Evolutionary conservation across 2,888 invertebrate genomes (phyloP), one percentile per base, ranked within the genome.

Genomic region (Mesorhabditis spiculigera): DNA sequence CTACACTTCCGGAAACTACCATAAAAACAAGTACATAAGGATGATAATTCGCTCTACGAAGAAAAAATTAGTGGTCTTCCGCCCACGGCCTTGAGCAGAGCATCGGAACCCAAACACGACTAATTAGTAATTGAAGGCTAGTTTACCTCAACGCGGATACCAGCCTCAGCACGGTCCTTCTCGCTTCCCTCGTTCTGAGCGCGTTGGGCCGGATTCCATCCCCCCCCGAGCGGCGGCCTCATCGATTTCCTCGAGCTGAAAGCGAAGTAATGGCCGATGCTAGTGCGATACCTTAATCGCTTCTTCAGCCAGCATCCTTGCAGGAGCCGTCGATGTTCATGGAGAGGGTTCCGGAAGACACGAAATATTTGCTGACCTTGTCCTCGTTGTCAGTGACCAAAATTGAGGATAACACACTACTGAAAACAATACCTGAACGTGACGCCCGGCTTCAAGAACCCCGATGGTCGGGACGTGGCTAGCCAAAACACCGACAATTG

Each of bases 381-480:
- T 85, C 84, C 8, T 50, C 58, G 10, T 13, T 50, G 58, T 50
- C 58, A 50, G 58, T 50, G n/a, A 50, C 58, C 58, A 2, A 50
- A 50, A 6, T 6, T 4, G 8, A 71, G 43, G 13, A 63, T 62
- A 70, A 70, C 42, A 42, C 66, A 83, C 83, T 83, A 42, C 84
- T 82, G 10, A 69, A 65, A 50, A 81, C 78, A 66, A 79, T 81
- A 85, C 83, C 43, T 78, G 71, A 64, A 85, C 81, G n/a, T n/a
- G 61, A 85, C 81, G 70, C 85, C 85, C 66, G 85, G 85, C 78
- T 85, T 85, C 58, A 85, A n/a, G 73, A 63, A 84, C 83, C 71
- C 83, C 85, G 69, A 85, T 82, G 45, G 83, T 84, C 67, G 85
- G 85, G 63, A 85, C 85, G 78, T 85, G 85, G 72, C 74, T 82